These are phyloP conservation scores for Entosphenus tridentatus DNA, from an alignment of 2,113 vertebrate species.

Conservation along the genomic window DNA sequence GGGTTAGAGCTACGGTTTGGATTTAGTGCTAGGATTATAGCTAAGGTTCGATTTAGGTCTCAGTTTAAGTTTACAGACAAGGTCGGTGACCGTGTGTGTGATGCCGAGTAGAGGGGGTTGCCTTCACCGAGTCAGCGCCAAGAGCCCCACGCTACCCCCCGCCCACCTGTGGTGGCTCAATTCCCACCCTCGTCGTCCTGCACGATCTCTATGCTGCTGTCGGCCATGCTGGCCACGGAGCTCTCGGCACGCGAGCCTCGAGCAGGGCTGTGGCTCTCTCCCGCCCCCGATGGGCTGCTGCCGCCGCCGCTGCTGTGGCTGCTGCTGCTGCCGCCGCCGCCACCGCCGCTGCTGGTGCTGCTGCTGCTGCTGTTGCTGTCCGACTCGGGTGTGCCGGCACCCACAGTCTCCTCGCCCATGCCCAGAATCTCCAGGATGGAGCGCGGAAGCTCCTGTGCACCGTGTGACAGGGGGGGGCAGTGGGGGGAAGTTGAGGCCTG, in stretches of 20 bases:
- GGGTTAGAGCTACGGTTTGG: too few species aligned
- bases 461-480: background rate
- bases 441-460: slow-evolving; percentile 21
- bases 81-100: too few species aligned
- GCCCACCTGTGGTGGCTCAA: too few species aligned
- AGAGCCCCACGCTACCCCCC: too few species aligned
- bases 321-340: slow-evolving; percentile 11
- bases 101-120: too few species aligned
- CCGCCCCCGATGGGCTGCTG: too few species aligned
- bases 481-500: background rate
- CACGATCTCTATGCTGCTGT: slow-evolving; percentile 11
- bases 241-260: slow-evolving; percentile 1
- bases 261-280: too few species aligned
- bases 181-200: slow-evolving; percentile 11
- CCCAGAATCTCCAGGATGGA: slow-evolving; percentile 26
- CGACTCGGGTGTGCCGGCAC: slow-evolving; percentile 11
- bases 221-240: slow-evolving; percentile 7
- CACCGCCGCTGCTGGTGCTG: slow-evolving; percentile 11
- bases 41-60: too few species aligned
- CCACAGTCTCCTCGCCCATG: slow-evolving; percentile 8
- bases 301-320: background rate
- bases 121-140: too few species aligned
- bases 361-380: slow-evolving; percentile 13
- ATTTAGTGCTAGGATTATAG: too few species aligned
- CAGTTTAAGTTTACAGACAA: too few species aligned